These are phyloP conservation scores for Pomatorhinus ruficollis DNA, from an alignment of 2,113 vertebrate species.

Conservation along the genomic window DNA sequence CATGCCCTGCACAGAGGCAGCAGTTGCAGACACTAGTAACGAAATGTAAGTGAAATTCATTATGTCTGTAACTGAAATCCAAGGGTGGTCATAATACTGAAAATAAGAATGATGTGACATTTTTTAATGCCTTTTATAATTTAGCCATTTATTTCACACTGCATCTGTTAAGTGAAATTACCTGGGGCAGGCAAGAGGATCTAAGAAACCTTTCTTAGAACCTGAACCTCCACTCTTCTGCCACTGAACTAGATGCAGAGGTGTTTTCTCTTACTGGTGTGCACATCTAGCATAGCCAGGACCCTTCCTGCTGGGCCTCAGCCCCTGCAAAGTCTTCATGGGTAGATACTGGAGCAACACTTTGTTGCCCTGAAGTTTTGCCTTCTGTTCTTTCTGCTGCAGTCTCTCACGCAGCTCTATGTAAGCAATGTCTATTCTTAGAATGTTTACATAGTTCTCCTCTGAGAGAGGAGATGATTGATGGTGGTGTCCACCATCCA, in stretches of 20 bases:
- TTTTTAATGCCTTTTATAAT: not conserved
- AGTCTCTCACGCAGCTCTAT: too few species aligned
- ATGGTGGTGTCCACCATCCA: too few species aligned
- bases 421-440: too few species aligned
- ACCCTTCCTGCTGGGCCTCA: not conserved
- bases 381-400: too few species aligned
- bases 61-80: not conserved
- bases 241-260: not conserved
- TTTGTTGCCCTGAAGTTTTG: too few species aligned
- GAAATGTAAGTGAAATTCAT: not conserved
- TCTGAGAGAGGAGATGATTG: too few species aligned
- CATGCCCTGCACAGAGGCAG: not conserved
- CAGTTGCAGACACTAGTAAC: not conserved
- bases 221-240: not conserved
- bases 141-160: not conserved
- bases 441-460: too few species aligned
- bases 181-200: not conserved
- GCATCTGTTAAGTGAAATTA: not conserved
- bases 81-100: not conserved
- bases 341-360: not conserved
- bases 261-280: not conserved
- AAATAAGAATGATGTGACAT: not conserved
- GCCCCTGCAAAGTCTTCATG: not conserved
- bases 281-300: not conserved
- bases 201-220: not conserved